phyloP scores from a whole-genome alignment of 1,140 invertebrate species.

The Brachionus asplanchnoidis region DNA sequence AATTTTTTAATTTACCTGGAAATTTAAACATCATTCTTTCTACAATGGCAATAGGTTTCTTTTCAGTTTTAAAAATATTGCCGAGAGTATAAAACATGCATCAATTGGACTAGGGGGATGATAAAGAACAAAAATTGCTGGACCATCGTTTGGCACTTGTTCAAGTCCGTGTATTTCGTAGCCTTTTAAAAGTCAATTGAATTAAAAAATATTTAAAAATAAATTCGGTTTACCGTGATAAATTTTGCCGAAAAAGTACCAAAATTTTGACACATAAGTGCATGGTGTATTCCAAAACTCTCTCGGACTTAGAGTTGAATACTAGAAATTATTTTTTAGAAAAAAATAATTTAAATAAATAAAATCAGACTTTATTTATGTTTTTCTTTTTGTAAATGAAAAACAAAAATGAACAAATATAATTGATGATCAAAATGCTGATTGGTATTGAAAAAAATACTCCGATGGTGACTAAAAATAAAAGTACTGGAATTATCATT shows the following conservation, averaged over 20 bases:
- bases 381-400: background rate
- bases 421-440: background rate
- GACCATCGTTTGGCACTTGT: conserved; percentile 78
- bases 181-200: conserved; percentile 55
- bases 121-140: conserved; percentile 88
- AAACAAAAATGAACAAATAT: background rate
- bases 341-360: background rate
- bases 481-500: background rate
- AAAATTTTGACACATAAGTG: background rate
- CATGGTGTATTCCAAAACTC: background rate
- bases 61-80: conserved; percentile 73
- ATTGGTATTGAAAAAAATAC: background rate
- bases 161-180: conserved; percentile 88
- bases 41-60: conserved; percentile 81
- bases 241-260: background rate
- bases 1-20: conserved; percentile 74
- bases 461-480: background rate
- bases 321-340: background rate
- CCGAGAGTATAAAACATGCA: conserved; percentile 87
- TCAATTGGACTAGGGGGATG: conserved; percentile 95
- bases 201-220: background rate
- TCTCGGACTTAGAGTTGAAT: background rate
- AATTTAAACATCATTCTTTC: conserved; percentile 92
- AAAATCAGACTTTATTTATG: background rate
- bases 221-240: background rate